Percentiles rank a stretch among this genome's conserved stretches.
phyloP scores from a whole-genome alignment of 2,888 invertebrate species.

The Apamea anceps region DNA sequence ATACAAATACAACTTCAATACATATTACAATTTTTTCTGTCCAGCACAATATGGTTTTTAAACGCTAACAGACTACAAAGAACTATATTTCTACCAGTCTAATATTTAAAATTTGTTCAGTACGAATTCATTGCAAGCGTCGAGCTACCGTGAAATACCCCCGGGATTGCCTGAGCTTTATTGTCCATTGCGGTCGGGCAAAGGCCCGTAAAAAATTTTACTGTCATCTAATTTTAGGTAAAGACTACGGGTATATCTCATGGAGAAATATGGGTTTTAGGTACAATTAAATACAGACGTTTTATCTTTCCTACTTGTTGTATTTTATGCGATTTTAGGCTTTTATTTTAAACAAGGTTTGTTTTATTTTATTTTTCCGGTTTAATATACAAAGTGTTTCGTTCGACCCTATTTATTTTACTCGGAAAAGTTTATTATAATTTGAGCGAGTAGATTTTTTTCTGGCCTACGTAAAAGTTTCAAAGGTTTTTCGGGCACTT shows the following conservation, averaged over 20 bases:
- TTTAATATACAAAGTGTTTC: slow-evolving; percentile 52
- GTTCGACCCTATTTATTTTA: slow-evolving; percentile 21
- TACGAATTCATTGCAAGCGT: slow-evolving; percentile 72
- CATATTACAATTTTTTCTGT: not conserved
- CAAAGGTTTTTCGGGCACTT: slow-evolving; percentile 25
- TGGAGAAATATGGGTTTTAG: slow-evolving; percentile 54
- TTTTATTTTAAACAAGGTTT: slow-evolving; percentile 32
- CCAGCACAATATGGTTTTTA: not conserved
- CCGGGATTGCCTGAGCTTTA: slow-evolving; percentile 68
- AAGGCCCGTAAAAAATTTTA: slow-evolving; percentile 67
- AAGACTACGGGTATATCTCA: slow-evolving; percentile 58
- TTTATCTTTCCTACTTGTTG: slow-evolving; percentile 47
- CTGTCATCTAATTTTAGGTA: slow-evolving; percentile 67
- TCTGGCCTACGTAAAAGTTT: not conserved
- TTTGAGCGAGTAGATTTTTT: slow-evolving; percentile 43
- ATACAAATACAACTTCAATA: not conserved
- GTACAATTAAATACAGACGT: slow-evolving; percentile 57
- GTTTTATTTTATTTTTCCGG: slow-evolving; percentile 34
- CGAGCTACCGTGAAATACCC: slow-evolving; percentile 69
- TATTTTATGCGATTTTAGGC: slow-evolving; percentile 39
- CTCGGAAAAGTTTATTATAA: slow-evolving; percentile 25
- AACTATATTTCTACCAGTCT: slow-evolving; percentile 47
- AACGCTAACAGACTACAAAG: slow-evolving; percentile 35
- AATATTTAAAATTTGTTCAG: slow-evolving; percentile 71
- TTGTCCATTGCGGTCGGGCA: slow-evolving; percentile 68